These are phyloP conservation scores for Tetraneura akinire DNA, from an alignment of 1,140 invertebrate species.

Conservation along the genomic window DNA sequence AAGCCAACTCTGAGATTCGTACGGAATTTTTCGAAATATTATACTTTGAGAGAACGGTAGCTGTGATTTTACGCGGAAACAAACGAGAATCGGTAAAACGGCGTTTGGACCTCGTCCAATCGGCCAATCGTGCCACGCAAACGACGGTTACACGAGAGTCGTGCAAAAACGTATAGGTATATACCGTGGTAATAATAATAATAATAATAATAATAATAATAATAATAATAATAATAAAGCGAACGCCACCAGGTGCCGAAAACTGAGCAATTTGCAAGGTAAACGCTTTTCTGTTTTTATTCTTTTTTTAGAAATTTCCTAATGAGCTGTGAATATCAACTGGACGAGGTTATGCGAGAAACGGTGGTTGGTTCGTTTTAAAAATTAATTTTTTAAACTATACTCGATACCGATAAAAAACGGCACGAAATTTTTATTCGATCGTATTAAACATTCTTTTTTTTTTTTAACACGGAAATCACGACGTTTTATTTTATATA, in stretches of 20 bases:
- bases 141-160: background rate
- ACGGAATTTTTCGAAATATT: background rate
- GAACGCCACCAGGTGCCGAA: slow-evolving; percentile 17
- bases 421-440: too few species aligned
- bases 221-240: background rate
- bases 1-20: background rate
- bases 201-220: background rate
- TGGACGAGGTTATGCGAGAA: too few species aligned
- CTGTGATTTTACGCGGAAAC: background rate
- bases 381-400: too few species aligned
- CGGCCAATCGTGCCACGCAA: background rate
- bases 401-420: too few species aligned
- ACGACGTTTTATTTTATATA: too few species aligned
- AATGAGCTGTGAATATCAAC: slow-evolving; percentile 37
- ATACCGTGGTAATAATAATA: background rate
- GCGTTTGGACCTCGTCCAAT: slow-evolving; percentile 3
- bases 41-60: background rate
- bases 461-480: too few species aligned
- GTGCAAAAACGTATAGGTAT: background rate
- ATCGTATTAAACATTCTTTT: too few species aligned
- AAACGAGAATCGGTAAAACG: slow-evolving; percentile 21
- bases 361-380: too few species aligned
- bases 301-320: slow-evolving; percentile 12
- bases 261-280: background rate
- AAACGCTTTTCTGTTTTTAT: too few species aligned